Base-by-base conservation (phyloP, 2,113 vertebrate species). In the Anguilla japonica region DNA sequence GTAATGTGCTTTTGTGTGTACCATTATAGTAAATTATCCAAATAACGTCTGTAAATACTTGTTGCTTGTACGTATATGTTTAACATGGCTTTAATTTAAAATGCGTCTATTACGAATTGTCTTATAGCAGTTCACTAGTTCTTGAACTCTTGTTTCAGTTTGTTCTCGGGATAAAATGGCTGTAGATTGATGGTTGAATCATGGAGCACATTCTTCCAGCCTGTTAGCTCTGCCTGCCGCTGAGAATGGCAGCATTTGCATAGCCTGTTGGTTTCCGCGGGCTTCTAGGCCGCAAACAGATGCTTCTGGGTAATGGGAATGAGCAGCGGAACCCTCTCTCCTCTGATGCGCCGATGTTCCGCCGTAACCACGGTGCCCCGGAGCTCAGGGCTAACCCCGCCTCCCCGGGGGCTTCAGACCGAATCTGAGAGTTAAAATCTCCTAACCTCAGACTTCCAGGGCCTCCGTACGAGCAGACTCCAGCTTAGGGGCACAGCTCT, bases 281-380 rank as follows among this genome's bases (percentile, higher is more conserved):
- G 67, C 56, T 83, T 41, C 18, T 34, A 41, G 82, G 86, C 63
- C 71, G 29, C 67, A 79, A 87, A 83, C 86, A 87, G 86, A 87
- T 87, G 85, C 81, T 86, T 86, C 22, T 41, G 40, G 81, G 60
- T 83, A 78, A 82, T 75, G 41, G 57, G 85, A 86, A 83, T 20
- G 34, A 60, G 18, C 85, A 71, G 43, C 14, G 41, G 53, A 22
- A 22, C 15, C 43, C 46, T 14, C 46, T 14, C 22, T n/a, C 5
- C 46, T 50, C 41, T 82, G 81, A n/a, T 26, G 16, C 46, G 26
- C 81, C 34, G 56, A 82, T 46, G 34, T 56, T 83, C 78, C 39
- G 41, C 81, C 41, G n/a, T 11, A 26, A 67, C 67, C 41, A 83
- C 81, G 78, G 20, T 81, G 22, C 34, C 43, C 81, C 20, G 46